phyloP scores from a whole-genome alignment of 2,888 invertebrate genomes.

The Cephus pygmeus region DNA sequence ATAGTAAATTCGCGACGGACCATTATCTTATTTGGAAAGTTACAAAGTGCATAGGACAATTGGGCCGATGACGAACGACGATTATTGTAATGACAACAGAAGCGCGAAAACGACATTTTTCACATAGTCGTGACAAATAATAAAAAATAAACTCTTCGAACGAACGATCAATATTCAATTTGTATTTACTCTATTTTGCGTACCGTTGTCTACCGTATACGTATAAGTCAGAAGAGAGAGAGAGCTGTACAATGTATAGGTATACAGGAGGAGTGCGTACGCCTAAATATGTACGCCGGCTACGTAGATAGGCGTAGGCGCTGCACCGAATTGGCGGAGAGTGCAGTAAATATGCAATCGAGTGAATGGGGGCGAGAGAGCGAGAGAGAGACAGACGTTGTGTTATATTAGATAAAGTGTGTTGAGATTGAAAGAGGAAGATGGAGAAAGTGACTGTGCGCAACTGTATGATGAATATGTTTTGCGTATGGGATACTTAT shows the following conservation, averaged over 20 bases:
- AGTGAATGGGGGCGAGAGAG: constrained; percentile 4
- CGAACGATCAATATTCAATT: constrained; percentile 31
- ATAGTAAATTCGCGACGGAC: no score
- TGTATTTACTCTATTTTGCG: constrained; percentile 43
- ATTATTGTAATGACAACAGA: not conserved
- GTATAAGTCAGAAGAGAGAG: constrained; percentile 27
- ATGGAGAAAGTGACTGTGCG: constrained; percentile 7
- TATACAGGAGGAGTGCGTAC: not conserved
- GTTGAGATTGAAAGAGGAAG: not conserved
- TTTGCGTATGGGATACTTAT: constrained; percentile 7
- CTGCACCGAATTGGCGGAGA: constrained; percentile 17
- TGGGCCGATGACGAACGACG: not conserved
- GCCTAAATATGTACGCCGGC: not conserved
- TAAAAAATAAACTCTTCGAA: not conserved
- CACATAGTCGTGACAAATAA: not conserved
- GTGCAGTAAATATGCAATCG: not conserved
- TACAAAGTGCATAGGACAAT: not conserved
- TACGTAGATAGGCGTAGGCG: not conserved
- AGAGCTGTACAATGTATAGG: not conserved
- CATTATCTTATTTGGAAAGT: no score
- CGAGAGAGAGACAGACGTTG: constrained; percentile 9
- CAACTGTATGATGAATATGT: not conserved
- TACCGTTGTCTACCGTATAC: constrained; percentile 41
- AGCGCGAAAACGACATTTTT: not conserved
- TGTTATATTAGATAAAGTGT: constrained; percentile 7